Percentiles rank a stretch among this genome's conserved stretches.
Evolutionary conservation across 2,888 invertebrate species (phyloP).

Genomic region (Apantesis nais): DNA sequence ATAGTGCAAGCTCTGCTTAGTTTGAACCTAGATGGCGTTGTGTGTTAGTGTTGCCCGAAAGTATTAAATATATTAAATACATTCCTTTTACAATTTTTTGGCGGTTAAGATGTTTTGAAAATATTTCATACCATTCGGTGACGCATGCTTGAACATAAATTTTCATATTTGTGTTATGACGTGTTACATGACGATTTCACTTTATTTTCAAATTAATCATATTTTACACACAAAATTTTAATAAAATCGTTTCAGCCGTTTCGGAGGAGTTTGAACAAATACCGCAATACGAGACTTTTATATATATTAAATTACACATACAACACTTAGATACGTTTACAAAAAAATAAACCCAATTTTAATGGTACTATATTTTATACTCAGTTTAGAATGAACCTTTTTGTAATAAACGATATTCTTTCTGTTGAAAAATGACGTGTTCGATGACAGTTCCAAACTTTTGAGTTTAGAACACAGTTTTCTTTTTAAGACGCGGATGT

Average conservation of each 20-base stretch:
- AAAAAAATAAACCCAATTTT: not conserved
- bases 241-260: too few relatives aligned
- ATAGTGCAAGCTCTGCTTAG: too few relatives aligned
- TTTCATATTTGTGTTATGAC: not conserved
- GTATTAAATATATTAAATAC: too few relatives aligned
- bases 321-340: not conserved
- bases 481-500: not conserved
- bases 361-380: not conserved
- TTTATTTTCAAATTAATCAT: not conserved
- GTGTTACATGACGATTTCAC: not conserved
- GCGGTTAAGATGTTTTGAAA: not conserved
- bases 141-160: not conserved
- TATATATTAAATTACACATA: too few relatives aligned
- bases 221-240: too few relatives aligned
- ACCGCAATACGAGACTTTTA: too few relatives aligned
- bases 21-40: too few relatives aligned
- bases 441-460: constrained; percentile 2
- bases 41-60: too few relatives aligned
- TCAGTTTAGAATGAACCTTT: not conserved
- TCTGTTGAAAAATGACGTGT: not conserved
- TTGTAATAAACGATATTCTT: not conserved
- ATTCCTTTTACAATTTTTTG: too few relatives aligned
- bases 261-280: too few relatives aligned
- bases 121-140: not conserved
- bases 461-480: not conserved